Base-by-base conservation (phyloP, 2,113 vertebrate genomes). In the Petromus typicus region DNA sequence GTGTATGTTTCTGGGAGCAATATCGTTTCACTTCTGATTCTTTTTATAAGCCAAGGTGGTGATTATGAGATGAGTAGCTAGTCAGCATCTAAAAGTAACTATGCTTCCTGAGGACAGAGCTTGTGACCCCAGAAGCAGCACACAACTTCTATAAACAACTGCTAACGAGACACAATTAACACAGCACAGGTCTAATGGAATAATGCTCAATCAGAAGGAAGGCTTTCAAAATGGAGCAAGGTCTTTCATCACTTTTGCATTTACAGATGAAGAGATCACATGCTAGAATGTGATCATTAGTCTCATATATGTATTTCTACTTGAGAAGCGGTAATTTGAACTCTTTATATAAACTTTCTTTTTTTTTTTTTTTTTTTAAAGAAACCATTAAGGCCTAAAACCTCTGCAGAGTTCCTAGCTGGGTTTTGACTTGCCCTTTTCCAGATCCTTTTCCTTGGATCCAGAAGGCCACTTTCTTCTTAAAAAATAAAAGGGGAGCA, bases 211-310 rank as follows among this genome's bases (percentile, higher is more conserved):
- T 76, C 54, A 81, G 34, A 51, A 88, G 45, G 23, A 14, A 37
- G 18, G 83, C 22, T 78, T 76, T 83, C 18, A 83, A 32, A 51
- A 82, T 63, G 7, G 79, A 95, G 76, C 81, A 1, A 37, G 71
- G 37, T 34, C 17, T 94, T 71, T 86, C 7, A 48, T 10, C 4
- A 12, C 11, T 85, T 91, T 90, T 57, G 7, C 8, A 66, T 73
- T 89, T n/a, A 92, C 6, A 94, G 5, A 66, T 83, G 5, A 85
- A 56, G 40, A 95, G 80, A n/a, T n/a, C n/a, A n/a, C n/a, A n/a
- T n/a, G n/a, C n/a, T n/a, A n/a, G n/a, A n/a, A n/a, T n/a, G n/a
- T n/a, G n/a, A n/a, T n/a, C n/a, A n/a, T 71, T 69, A 84, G 3
- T 3, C 51, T 1, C 5, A 54, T 27, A 51, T 25, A n/a, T 37